phyloP scores from a whole-genome alignment of 2,113 vertebrate genomes.

The Martes martes region DNA sequence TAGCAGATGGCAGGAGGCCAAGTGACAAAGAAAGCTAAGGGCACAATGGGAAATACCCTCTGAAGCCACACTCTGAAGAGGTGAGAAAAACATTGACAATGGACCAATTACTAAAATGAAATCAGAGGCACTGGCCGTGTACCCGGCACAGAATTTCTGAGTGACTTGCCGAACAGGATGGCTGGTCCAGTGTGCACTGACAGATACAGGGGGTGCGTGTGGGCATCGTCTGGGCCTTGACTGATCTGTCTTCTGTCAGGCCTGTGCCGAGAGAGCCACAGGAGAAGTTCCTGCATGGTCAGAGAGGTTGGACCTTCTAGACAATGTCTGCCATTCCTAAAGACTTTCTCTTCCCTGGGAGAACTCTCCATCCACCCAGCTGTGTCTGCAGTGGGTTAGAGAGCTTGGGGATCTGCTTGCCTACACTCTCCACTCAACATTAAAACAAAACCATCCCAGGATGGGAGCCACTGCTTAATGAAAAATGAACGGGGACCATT shows the following conservation, averaged over 20 bases:
- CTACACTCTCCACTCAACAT: background rate
- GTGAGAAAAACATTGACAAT: background rate
- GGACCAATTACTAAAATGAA: background rate
- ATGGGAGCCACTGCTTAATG: slow-evolving; percentile 40
- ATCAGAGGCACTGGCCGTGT: background rate
- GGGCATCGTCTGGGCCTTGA: background rate
- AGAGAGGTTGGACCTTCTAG: background rate
- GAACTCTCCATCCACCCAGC: background rate
- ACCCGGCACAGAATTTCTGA: background rate
- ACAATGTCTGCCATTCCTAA: background rate
- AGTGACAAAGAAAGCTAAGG: background rate
- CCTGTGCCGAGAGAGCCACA: background rate
- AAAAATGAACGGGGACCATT: background rate
- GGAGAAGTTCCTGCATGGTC: background rate
- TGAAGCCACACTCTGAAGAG: background rate
- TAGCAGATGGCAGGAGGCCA: slow-evolving; percentile 6
- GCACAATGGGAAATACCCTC: background rate
- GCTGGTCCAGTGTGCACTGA: background rate
- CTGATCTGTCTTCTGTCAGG: background rate
- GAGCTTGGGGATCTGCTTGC: background rate
- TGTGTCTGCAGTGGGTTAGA: background rate
- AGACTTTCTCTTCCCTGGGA: background rate
- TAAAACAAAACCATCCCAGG: slow-evolving; percentile 8
- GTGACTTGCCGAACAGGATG: background rate
- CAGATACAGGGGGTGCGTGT: accelerated